Conservation (phyloP, 2,797 vertebrate species). For the Gymnodraco acuticeps region DNA sequence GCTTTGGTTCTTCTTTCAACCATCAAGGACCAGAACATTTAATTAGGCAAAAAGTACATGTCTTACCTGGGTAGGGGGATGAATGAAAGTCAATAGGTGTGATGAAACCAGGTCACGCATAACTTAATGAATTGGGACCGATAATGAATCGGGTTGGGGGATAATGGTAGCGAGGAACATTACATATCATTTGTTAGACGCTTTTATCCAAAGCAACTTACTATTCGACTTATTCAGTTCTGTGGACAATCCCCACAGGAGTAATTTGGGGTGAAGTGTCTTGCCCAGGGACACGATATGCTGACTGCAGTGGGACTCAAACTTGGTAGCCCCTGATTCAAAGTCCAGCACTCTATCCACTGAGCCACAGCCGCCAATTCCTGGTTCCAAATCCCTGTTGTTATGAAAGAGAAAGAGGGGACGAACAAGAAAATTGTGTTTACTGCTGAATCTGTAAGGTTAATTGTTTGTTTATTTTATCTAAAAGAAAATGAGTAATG, state of each 20-base stretch:
- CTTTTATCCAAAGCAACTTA: no score
- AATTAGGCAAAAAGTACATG: not conserved
- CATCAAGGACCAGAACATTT: not conserved
- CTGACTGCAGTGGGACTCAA: no score
- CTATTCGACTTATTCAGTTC: no score
- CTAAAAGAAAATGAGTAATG: not conserved
- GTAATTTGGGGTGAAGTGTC: no score
- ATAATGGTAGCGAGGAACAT: not conserved
- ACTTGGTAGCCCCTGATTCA: no score
- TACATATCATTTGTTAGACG: no score
- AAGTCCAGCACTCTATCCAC: no score
- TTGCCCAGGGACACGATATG: no score
- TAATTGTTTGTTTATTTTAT: no score
- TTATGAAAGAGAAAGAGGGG: not conserved
- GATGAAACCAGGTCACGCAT: slow-evolving; percentile 8
- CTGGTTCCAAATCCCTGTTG: not conserved
- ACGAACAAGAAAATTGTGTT: not conserved
- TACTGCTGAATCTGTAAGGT: no score
- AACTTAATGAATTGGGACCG: not conserved
- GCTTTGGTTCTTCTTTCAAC: slow-evolving; percentile 5
- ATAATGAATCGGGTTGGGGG: not conserved
- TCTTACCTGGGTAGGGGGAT: not conserved
- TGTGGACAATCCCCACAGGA: no score
- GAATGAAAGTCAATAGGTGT: not conserved
- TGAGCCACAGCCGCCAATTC: not conserved